Evolutionary conservation across 2,113 vertebrate species (phyloP), one percentile per base, ranked within the genome.

Genomic region (Sinocyclocheilus rhinocerous): DNA sequence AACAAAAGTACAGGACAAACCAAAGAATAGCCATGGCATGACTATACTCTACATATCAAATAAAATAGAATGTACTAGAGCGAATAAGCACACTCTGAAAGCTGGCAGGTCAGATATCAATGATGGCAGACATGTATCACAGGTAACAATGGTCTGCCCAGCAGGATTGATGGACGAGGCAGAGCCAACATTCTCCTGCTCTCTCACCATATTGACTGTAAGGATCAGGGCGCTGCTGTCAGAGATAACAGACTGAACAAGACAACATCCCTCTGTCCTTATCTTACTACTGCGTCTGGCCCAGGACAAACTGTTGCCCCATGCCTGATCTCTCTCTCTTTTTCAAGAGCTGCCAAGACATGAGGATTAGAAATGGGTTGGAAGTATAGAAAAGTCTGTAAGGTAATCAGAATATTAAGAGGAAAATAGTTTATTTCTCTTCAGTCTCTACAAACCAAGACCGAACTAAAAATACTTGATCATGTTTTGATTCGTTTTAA

Each of bases 141-240:
- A 67, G 61, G 55, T 86, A 89, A 88, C 87, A 91, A 87, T 86
- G 76, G 80, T 50, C 85, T 18, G 65, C 80, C 45, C 57, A n/a
- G 65, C 84, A 45, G 76, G 65, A 69, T 59, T 87, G 89, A 91
- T 84, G 76, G 80, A 89, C 81, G 77, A 84, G 70, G 52, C 15
- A 52, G 72, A 70, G 87, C 87, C 84, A 90, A 80, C 87, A 80
- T n/a, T 81, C 55, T 72, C 59, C 57, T 63, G 65, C 75, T 89
- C 84, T 24, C 48, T 80, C 61, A 72, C 65, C 36, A 63, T 89
- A 81, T 85, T 88, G 86, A 90, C 87, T 76, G 78, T 77, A 86
- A 42, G 87, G 86, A 90, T 90, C 87, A 90, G 45, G 72, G 76
- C 59, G 36, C 73, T 88, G 87, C 85, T 89, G 79, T 90, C 75